Base-by-base conservation (phyloP, 2,888 invertebrate genomes). In the Drosophila lacicola region DNA sequence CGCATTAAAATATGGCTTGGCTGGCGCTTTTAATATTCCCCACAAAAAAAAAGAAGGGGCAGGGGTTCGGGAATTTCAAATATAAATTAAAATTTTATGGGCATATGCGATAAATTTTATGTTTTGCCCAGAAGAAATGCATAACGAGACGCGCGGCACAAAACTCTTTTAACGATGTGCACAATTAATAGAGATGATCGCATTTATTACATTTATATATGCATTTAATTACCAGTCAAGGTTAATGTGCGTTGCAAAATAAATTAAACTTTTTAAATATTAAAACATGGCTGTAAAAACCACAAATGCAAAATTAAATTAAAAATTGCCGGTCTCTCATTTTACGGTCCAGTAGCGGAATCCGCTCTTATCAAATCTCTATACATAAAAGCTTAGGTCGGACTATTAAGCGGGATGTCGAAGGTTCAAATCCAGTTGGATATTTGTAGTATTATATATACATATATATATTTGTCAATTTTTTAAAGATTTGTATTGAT, bases 81-180 rank as follows among this genome's bases (percentile, higher is more conserved):
- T 60, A 83, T 80, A 83, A 83, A 86, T 86, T 83, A 86, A 83
- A 81, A 73, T 79, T 83, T 71, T 83, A 83, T 79, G 74, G 57
- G 37, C 65, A 70, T 70, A 69, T 62, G 72, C 70, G 77, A 82
- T 82, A 79, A 78, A 82, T 82, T 78, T 80, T 50, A 78, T 81
- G 74, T 68, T 74, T 80, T 73, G 74, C 29, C 63, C 67, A 42
- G 58, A 72, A 67, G 62, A 62, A 61, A 62, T 29, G 44, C 33
- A 57, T n/a, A 61, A 55, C 49, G 54, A 67, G 67, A 34, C 57
- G 29, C 57, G 21, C 46, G 36, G 21, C 53, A 19, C 51, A 55
- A 74, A 70, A 73, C 47, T 58, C 67, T 65, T 61, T 74, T 74
- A 84, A 84, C 70, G 78, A 70, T 65, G 25, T 17, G 42, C 72